Conservation (phyloP, 92 coral and sea anemone genomes). For the Montipora capitata region DNA sequence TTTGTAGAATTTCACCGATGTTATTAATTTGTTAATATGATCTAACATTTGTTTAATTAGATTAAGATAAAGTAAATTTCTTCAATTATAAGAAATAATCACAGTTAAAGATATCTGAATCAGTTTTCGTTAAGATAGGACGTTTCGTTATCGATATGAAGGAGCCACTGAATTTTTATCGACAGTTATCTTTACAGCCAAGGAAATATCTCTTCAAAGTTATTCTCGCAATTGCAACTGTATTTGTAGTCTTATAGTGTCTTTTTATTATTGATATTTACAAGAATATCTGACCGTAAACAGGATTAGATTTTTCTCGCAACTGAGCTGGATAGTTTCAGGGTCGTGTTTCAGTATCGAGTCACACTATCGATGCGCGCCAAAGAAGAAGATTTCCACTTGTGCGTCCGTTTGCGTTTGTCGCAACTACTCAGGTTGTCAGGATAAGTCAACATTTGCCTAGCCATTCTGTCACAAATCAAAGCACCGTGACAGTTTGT, state of each 20-base stretch:
- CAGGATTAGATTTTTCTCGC: neutral
- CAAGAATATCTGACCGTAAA: neutral
- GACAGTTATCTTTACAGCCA: neutral
- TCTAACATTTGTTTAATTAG: slow-evolving; percentile 18
- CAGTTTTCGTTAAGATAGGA: neutral
- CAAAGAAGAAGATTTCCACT: neutral
- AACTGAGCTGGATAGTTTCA: too few species aligned
- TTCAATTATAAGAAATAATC: slow-evolving; percentile 3
- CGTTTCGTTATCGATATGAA: neutral
- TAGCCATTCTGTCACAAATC: slow-evolving; percentile 37
- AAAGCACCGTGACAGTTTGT: slow-evolving; percentile 5
- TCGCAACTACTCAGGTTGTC: slow-evolving; percentile 6
- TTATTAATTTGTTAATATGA: neutral
- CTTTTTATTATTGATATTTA: neutral
- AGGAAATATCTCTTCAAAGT: neutral
- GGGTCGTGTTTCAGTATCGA: neutral
- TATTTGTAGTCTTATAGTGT: neutral
- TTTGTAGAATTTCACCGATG: neutral
- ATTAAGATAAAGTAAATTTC: neutral
- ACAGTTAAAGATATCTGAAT: neutral
- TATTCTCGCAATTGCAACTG: neutral
- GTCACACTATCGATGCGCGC: neutral
- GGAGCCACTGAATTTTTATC: neutral
- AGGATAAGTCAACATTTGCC: slow-evolving; percentile 35
- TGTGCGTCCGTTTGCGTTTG: neutral